Evolutionary conservation across 1,140 invertebrate species (phyloP).

Genomic region (Heliconius congener): DNA sequence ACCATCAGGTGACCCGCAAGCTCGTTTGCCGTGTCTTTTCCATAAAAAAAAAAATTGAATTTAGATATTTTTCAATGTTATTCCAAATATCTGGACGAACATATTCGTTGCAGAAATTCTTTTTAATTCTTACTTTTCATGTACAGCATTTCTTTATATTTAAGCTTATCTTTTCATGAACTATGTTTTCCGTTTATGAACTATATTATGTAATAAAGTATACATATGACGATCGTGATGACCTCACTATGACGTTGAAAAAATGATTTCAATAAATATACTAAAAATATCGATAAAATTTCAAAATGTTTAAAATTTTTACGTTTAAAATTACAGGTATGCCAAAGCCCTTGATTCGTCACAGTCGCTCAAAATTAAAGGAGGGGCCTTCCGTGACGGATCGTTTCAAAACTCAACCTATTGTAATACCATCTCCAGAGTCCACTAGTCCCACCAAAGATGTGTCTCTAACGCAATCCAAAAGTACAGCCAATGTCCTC

Average conservation of each 20-base stretch:
- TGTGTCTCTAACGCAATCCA: constrained; percentile 68
- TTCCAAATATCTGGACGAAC: too few species aligned
- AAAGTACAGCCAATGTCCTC: constrained; percentile 74
- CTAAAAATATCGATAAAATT: neutral
- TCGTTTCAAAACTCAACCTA: constrained; percentile 74
- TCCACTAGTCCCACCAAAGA: constrained; percentile 47
- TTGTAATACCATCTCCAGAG: constrained; percentile 50
- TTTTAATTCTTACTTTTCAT: neutral
- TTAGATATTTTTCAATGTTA: too few species aligned
- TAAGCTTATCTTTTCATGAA: neutral
- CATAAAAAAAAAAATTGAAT: too few species aligned
- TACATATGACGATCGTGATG: neutral
- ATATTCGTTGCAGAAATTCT: too few species aligned
- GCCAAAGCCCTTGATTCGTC: constrained; percentile 75
- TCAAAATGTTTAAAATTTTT: neutral
- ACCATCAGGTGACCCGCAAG: too few species aligned
- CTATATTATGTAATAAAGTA: neutral
- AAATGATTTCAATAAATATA: neutral
- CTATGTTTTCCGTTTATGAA: neutral
- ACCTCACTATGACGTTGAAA: neutral
- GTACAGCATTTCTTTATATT: neutral
- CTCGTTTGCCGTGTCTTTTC: too few species aligned
- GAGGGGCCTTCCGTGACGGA: constrained; percentile 71
- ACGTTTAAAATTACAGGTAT: constrained; percentile 62
- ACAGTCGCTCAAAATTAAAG: constrained; percentile 75